A percentile compares a stretch with the other conserved stretches of the same genome.
Conservation (phyloP, 2,888 invertebrate species). For the Pemphredon lugubris region DNA sequence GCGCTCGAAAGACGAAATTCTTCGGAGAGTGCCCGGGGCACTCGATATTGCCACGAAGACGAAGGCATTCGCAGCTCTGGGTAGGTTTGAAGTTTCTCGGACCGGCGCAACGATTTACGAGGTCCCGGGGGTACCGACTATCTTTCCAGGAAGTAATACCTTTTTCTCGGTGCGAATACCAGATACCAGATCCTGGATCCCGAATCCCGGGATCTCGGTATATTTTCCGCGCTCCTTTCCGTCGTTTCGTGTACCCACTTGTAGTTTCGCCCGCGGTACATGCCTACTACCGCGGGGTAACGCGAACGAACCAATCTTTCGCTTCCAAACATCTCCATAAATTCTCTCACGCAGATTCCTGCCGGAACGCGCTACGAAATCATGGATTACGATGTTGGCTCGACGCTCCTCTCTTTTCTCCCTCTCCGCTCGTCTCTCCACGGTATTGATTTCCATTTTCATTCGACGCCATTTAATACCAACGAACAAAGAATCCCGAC, state of each 20-base stretch:
- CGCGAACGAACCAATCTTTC: conserved; percentile 60
- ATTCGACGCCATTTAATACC: conserved; percentile 63
- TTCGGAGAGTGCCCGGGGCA: conserved; percentile 41
- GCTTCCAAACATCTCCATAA: conserved; percentile 54
- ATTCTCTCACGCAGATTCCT: conserved; percentile 62
- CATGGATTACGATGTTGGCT: conserved; percentile 60
- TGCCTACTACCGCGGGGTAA: conserved; percentile 47
- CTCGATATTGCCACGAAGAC: conserved; percentile 59
- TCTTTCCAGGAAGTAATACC: conserved; percentile 77
- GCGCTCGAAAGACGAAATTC: conserved; percentile 56
- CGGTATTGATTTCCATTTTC: conserved; percentile 66
- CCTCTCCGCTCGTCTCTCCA: conserved; percentile 2
- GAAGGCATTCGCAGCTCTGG: conserved; percentile 56
- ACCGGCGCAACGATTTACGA: conserved; percentile 75
- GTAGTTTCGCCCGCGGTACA: conserved; percentile 33
- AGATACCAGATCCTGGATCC: conserved; percentile 63
- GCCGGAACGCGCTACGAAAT: conserved; percentile 53
- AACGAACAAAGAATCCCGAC: conserved; percentile 59
- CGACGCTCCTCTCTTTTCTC: too few relatives aligned
- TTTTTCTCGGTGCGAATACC: conserved; percentile 70
- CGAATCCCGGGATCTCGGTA: conserved; percentile 52
- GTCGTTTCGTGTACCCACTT: conserved; percentile 36
- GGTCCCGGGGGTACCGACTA: conserved; percentile 77
- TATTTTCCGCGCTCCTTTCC: conserved; percentile 44
- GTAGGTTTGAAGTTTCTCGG: conserved; percentile 70